phyloP scores from a whole-genome alignment of 2,888 invertebrate species.

The Xestoiulus laeticollis region DNA sequence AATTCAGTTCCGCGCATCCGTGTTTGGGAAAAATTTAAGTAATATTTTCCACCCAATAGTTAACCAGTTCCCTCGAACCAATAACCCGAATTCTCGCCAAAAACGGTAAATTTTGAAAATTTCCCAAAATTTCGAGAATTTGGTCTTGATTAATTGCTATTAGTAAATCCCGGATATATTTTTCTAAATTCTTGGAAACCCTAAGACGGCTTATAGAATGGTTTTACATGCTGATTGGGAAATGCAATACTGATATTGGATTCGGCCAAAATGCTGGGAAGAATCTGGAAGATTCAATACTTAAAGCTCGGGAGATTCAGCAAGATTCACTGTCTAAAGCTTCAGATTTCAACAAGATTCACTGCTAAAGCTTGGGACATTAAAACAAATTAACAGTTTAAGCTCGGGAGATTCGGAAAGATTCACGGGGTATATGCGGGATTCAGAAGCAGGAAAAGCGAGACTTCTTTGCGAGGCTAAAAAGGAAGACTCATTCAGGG shows the following conservation, averaged over 20 bases:
- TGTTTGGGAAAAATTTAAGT: no score
- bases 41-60: neutral
- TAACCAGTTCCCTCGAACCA: neutral
- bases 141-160: neutral
- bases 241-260: neutral
- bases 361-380: neutral
- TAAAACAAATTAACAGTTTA: no score
- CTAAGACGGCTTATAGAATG: neutral
- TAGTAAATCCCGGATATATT: neutral
- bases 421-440: no score
- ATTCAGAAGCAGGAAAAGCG: no score
- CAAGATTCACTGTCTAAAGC: neutral
- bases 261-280: neutral
- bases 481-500: no score
- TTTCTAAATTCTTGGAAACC: neutral
- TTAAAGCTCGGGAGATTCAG: neutral
- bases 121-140: neutral
- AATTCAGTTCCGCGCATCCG: neutral
- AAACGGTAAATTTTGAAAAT: neutral
- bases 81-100: neutral
- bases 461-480: no score
- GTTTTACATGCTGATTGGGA: neutral
- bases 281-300: neutral
- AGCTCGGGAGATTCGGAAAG: neutral
- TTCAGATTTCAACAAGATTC: neutral